Percentiles rank a stretch among this genome's conserved stretches.
Evolutionary conservation across 2,888 invertebrate species (phyloP).

Genomic region (Alloplasta piceator): DNA sequence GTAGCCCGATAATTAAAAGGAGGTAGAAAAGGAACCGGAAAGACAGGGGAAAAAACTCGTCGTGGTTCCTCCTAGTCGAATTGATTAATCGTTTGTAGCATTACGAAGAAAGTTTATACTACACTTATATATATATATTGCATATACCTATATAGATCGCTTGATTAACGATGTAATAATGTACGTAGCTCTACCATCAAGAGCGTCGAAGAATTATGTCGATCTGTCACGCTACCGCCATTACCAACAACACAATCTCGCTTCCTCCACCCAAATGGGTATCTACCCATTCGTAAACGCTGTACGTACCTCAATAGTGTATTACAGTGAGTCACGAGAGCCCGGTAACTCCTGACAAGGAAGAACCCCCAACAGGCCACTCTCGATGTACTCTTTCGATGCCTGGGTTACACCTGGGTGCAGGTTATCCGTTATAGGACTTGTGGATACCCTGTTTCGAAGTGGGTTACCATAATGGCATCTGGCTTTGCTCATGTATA

Average conservation of each 20-base stretch:
- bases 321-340: slow-evolving; percentile 59
- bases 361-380: neutral
- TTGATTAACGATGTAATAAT: slow-evolving; percentile 22
- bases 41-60: slow-evolving; percentile 20
- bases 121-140: neutral
- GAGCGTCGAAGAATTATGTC: slow-evolving; percentile 50
- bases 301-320: slow-evolving; percentile 10
- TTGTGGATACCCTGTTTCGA: slow-evolving; percentile 57
- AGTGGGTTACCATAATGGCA: slow-evolving; percentile 67
- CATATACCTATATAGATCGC: slow-evolving; percentile 14
- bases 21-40: neutral
- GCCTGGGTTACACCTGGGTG: slow-evolving; percentile 53
- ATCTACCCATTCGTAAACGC: neutral
- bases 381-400: slow-evolving; percentile 27
- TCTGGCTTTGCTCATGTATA: slow-evolving; percentile 6
- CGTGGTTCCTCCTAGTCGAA: slow-evolving; percentile 24
- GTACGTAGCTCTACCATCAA: neutral
- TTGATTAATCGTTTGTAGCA: slow-evolving; percentile 52
- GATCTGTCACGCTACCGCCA: slow-evolving; percentile 54
- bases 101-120: slow-evolving; percentile 36
- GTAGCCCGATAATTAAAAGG: slow-evolving; percentile 13
- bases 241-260: slow-evolving; percentile 43
- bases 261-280: slow-evolving; percentile 28
- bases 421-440: slow-evolving; percentile 67
- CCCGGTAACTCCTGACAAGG: slow-evolving; percentile 17